Evolutionary conservation across 2,888 invertebrate genomes (phyloP).

Genomic region (Pristionchus maxplancki): DNA sequence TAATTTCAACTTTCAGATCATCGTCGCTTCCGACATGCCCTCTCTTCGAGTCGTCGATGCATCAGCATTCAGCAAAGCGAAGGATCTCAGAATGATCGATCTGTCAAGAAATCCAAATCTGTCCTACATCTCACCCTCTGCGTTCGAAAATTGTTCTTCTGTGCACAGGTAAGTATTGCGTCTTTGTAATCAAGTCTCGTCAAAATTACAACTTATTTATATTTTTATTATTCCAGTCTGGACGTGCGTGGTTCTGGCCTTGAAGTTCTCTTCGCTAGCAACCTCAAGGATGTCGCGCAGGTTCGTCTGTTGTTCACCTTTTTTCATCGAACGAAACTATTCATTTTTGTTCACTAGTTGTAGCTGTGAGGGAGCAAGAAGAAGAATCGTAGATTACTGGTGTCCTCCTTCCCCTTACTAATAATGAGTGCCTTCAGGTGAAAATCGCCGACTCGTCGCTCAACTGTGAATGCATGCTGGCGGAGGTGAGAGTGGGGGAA

Average conservation of each 20-base stretch:
- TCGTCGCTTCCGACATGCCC: constrained; percentile 60
- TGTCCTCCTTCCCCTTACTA: neutral
- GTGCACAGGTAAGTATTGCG: constrained; percentile 56
- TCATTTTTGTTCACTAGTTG: no score
- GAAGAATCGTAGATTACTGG: no score
- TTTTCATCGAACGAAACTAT: no score
- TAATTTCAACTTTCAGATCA: constrained; percentile 55
- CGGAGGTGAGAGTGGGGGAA: neutral
- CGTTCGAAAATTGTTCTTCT: constrained; percentile 61
- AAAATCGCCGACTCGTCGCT: constrained; percentile 26
- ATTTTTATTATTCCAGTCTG: constrained; percentile 37
- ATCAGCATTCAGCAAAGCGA: constrained; percentile 60
- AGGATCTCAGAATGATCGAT: constrained; percentile 59
- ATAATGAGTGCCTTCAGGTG: constrained; percentile 38
- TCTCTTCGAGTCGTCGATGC: constrained; percentile 60
- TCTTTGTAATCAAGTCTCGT: no score
- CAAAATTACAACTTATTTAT: no score
- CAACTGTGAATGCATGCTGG: constrained; percentile 51
- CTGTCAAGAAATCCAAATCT: constrained; percentile 60
- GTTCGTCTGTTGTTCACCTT: neutral
- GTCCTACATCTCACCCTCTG: constrained; percentile 61
- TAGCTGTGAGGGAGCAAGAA: no score
- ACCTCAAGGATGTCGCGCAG: constrained; percentile 47
- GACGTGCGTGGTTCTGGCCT: constrained; percentile 47
- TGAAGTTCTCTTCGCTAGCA: constrained; percentile 47